Conservation (phyloP, 2,888 invertebrate genomes). For the Capitulum mitella region DNA sequence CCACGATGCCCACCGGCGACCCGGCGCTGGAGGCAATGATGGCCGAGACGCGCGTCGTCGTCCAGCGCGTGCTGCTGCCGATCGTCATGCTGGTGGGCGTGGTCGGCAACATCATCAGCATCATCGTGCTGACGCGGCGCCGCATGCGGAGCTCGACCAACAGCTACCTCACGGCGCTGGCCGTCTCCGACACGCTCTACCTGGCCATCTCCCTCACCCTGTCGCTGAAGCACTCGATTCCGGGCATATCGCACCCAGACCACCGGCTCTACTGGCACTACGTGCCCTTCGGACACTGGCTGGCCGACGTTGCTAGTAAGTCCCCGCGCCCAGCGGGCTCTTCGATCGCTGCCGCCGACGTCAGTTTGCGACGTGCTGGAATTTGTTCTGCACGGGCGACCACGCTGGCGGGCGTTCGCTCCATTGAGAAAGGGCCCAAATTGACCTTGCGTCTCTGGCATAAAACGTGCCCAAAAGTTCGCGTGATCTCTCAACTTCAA, state of each 20-base stretch:
- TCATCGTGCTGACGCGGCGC: conserved; percentile 52
- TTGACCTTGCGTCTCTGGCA: no score
- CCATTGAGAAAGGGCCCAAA: no score
- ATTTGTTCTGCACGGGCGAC: no score
- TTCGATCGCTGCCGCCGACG: not conserved
- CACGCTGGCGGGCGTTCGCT: no score
- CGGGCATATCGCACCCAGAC: conserved; percentile 49
- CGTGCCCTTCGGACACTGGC: conserved; percentile 54
- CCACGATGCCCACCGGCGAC: not conserved
- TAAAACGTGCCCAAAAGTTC: no score
- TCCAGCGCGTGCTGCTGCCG: conserved; percentile 58
- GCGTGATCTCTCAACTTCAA: no score
- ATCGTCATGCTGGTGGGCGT: conserved; percentile 59
- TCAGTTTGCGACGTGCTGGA: no score
- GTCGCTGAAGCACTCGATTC: conserved; percentile 53
- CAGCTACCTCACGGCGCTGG: conserved; percentile 63
- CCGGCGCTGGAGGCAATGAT: not conserved
- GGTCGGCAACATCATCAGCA: conserved; percentile 56
- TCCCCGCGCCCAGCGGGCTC: conserved; percentile 36
- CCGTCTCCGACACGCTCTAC: conserved; percentile 62
- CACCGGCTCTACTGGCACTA: conserved; percentile 54
- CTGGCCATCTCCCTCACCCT: conserved; percentile 57
- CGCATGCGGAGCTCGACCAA: conserved; percentile 69
- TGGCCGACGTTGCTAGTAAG: conserved; percentile 61
- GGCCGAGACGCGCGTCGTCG: conserved; percentile 38